A percentile compares a stretch with the other conserved stretches of the same genome.
These are phyloP conservation scores for Sinohyriopsis cumingii DNA, from an alignment of 2,888 invertebrate genomes.

Conservation along the genomic window DNA sequence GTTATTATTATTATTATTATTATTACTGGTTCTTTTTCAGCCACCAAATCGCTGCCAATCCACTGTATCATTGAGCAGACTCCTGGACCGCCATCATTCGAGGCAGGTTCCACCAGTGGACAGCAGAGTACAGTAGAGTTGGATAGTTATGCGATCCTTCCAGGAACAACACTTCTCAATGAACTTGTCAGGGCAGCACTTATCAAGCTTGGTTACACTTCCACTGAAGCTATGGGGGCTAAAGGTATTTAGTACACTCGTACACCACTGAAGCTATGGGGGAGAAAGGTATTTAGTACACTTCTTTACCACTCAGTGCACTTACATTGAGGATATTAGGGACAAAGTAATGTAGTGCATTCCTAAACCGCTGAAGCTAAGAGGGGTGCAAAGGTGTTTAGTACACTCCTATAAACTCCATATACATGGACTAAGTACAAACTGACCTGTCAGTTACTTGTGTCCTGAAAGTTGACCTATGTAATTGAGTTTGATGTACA, in stretches of 20 bases:
- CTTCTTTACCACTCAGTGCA: constrained; percentile 28
- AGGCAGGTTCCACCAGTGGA: constrained; percentile 17
- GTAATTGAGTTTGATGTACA: too few relatives aligned
- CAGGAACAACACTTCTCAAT: constrained; percentile 89
- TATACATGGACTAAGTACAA: too few relatives aligned
- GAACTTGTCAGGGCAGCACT: constrained; percentile 94
- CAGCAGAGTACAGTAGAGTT: constrained; percentile 82
- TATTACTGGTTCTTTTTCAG: constrained; percentile 55
- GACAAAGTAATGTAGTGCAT: constrained; percentile 72
- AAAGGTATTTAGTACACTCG: constrained; percentile 70
- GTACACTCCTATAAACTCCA: too few relatives aligned
- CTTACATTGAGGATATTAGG: constrained; percentile 64
- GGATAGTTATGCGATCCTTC: constrained; percentile 97
- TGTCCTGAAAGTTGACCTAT: too few relatives aligned
- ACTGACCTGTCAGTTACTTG: too few relatives aligned
- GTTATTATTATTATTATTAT: too few relatives aligned
- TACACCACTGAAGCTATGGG: background rate
- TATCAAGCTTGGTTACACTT: constrained; percentile 89
- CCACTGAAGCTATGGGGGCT: constrained; percentile 71
- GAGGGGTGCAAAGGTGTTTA: constrained; percentile 73
- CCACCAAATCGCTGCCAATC: constrained; percentile 89
- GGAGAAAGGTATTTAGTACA: background rate
- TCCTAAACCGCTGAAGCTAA: constrained; percentile 62
- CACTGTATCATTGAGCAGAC: constrained; percentile 92
- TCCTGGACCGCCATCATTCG: constrained; percentile 61